These are phyloP conservation scores for Clostera curtula DNA, from an alignment of 2,888 invertebrate species.

Conservation along the genomic window DNA sequence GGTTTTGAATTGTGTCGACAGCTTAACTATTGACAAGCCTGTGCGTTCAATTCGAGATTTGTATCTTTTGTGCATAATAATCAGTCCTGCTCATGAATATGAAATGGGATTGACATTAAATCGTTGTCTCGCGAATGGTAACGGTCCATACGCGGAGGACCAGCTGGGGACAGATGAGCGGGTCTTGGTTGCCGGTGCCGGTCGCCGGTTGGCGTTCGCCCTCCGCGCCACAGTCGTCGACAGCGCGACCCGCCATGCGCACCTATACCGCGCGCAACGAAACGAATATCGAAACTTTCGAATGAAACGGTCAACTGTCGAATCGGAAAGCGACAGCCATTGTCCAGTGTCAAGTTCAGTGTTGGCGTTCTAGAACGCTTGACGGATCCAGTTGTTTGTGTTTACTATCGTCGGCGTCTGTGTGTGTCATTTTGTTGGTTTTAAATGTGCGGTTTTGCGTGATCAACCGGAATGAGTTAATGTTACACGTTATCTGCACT, in stretches of 20 bases:
- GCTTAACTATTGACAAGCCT: constrained; percentile 17
- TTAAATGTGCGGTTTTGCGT: constrained; percentile 24
- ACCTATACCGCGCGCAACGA: constrained; percentile 37
- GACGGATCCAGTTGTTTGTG: constrained; percentile 19
- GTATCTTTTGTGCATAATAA: constrained; percentile 23
- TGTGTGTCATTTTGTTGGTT: constrained; percentile 25
- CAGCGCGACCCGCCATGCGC: constrained; percentile 61
- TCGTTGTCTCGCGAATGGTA: constrained; percentile 37
- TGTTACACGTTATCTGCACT: too few species aligned
- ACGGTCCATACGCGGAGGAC: constrained; percentile 41
- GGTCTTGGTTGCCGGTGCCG: constrained; percentile 11
- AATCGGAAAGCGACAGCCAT: constrained; percentile 35
- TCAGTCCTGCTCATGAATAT: constrained; percentile 32
- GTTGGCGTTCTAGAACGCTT: constrained; percentile 27
- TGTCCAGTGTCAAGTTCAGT: constrained; percentile 45
- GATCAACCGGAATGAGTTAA: too few species aligned
- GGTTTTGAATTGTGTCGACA: constrained; percentile 38
- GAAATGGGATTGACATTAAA: constrained; percentile 37
- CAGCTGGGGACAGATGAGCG: constrained; percentile 56
- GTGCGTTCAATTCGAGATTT: constrained; percentile 23
- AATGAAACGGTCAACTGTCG: constrained; percentile 40
- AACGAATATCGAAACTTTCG: constrained; percentile 45
- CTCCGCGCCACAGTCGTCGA: constrained; percentile 50
- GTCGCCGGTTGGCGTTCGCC: constrained; percentile 23
- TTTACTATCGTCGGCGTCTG: constrained; percentile 41